phyloP scores from a whole-genome alignment of 2,797 vertebrate species.

The Typhlichthys eigenmanni region DNA sequence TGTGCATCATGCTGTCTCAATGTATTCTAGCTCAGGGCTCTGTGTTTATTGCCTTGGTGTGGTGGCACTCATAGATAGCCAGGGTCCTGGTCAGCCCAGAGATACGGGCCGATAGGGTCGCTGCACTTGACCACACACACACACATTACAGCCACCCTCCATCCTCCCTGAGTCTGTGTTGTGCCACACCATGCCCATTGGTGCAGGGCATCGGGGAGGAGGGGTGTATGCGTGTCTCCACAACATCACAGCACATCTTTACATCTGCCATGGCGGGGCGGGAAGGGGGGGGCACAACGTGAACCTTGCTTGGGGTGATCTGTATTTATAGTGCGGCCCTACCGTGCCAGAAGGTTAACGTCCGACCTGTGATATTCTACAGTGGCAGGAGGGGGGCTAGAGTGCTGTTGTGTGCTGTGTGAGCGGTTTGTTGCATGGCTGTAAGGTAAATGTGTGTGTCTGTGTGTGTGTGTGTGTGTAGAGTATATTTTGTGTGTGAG shows the following conservation, averaged over 20 bases:
- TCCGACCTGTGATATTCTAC: constrained; percentile 49
- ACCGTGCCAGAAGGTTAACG: constrained; percentile 43
- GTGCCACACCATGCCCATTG: too few species aligned
- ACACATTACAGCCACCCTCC: constrained; percentile 8
- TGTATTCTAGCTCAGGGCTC: constrained; percentile 60
- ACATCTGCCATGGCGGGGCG: constrained; percentile 5
- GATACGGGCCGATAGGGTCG: constrained; percentile 50
- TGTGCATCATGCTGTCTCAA: constrained; percentile 15
- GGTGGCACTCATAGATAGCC: constrained; percentile 56
- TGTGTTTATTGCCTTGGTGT: constrained; percentile 66
- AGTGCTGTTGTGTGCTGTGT: background rate
- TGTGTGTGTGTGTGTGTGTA: constrained; percentile 18
- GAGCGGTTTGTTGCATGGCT: background rate
- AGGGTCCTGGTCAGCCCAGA: constrained; percentile 33
- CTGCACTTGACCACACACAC: constrained; percentile 11
- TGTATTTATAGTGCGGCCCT: too few species aligned
- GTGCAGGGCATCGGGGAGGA: too few species aligned
- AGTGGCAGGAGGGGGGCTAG: constrained; percentile 26
- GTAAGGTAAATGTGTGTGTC: background rate
- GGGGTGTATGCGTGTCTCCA: background rate
- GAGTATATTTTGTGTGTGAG: too few species aligned
- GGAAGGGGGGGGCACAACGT: background rate
- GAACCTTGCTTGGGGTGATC: too few species aligned
- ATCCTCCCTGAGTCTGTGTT: too few species aligned
- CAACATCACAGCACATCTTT: constrained; percentile 13